Evolutionary conservation across 2,888 invertebrate species (phyloP).

Genomic region (Clivina fossor): DNA sequence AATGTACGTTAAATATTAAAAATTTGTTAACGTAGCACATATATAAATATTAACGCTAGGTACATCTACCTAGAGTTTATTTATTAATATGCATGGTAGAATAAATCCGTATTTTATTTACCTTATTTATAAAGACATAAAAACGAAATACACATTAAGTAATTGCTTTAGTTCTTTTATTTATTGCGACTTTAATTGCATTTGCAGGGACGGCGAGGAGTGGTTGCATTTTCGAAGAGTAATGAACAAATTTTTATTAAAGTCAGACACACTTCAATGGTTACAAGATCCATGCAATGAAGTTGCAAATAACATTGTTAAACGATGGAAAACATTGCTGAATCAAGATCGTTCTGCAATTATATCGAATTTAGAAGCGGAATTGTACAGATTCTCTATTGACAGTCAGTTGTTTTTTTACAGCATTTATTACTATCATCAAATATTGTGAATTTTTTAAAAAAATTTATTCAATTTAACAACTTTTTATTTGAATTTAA

Average conservation of each 20-base stretch:
- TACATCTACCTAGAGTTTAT: no score
- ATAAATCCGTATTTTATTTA: no score
- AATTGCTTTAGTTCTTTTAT: conserved; percentile 2
- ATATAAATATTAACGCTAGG: no score
- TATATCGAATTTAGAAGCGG: conserved; percentile 64
- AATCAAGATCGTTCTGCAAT: conserved; percentile 37
- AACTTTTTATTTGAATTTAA: no score
- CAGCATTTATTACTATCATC: background rate
- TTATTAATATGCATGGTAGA: no score
- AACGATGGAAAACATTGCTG: conserved; percentile 48
- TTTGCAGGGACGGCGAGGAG: conserved; percentile 69
- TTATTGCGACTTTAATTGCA: no score
- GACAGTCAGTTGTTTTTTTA: conserved; percentile 63
- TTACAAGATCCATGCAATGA: conserved; percentile 61
- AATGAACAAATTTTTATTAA: conserved; percentile 73
- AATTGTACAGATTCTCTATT: conserved; percentile 77
- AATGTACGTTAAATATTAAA: no score
- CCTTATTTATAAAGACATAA: no score
- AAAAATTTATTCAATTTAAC: conserved; percentile 4
- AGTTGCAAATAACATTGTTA: conserved; percentile 55
- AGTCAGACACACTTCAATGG: conserved; percentile 59
- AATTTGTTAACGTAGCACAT: no score
- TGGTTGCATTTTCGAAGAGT: conserved; percentile 74
- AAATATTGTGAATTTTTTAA: background rate
- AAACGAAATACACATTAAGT: background rate